Base-by-base conservation (phyloP, 1,140 invertebrate species). In the Eubasilissa regina region DNA sequence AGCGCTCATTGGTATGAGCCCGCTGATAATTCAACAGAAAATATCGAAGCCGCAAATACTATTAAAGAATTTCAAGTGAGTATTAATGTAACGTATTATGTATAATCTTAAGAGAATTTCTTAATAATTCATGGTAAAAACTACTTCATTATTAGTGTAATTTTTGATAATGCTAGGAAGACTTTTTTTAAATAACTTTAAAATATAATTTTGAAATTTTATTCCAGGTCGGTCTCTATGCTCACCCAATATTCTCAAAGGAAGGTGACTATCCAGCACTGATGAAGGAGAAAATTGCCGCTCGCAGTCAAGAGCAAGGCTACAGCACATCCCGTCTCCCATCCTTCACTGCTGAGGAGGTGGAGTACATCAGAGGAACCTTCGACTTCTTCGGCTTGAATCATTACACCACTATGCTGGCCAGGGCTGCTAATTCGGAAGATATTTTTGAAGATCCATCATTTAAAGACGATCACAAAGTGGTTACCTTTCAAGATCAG, bases 11-110 rank as follows among this genome's bases (percentile, higher is more conserved):
- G 90, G 89, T 85, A 86, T 47, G 89, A 90, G 62, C 87, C 90
- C 0, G 83, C 85, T 4, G 84, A 86, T 0, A 86, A 87, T 0
- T 84, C 87, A 3, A 1, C 62, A 1, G 86, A 85, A 0, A 87
- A 91, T 78, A 83, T 85, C 21, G 84, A 83, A 45, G 90, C 89
- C 10, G 87, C 90, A 4, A 88, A 90, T 79, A 86, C 85, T 74
- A 86, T 86, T 4, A 87, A 89, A 70, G 86, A 90, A 79, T 92
- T 91, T 82, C 81, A 84, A 17, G 90, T 90, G 83, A 87, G 85
- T 35, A 85, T 35, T 35, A 35, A 35, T 35, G 6, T n/a, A 35
- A 6, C 6, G 1, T 35, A 35, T 35, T 3, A 35, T 35, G 6
- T 6, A 35, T 3, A 35, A 1, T 35, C 6, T 35, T 35, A 35